Evolutionary conservation across 2,113 vertebrate species (phyloP).

Genomic region (Nymphicus hollandicus): DNA sequence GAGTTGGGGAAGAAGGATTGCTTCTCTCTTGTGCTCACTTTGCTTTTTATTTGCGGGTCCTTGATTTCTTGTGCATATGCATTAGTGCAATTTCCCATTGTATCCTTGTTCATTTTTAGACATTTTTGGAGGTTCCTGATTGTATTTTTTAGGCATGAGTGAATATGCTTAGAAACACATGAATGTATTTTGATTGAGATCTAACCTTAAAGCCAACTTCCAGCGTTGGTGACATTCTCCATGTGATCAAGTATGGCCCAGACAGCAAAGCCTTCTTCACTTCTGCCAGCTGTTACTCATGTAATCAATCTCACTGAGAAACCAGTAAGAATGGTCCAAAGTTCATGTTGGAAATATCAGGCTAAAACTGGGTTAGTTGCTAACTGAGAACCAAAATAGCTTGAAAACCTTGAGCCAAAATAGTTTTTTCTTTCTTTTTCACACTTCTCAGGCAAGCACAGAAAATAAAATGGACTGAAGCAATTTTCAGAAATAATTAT

Average conservation of each 20-base stretch:
- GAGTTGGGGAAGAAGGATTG: accelerated
- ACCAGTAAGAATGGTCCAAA: not conserved
- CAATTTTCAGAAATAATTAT: slow-evolving; percentile 67
- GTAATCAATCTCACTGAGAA: not conserved
- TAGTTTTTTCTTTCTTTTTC: slow-evolving; percentile 55
- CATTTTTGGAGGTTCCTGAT: not conserved
- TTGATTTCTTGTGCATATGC: not conserved
- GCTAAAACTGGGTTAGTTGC: slow-evolving; percentile 43
- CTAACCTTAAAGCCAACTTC: not conserved
- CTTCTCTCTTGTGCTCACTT: not conserved
- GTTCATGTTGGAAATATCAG: slow-evolving; percentile 11
- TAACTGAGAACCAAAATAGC: slow-evolving; percentile 48
- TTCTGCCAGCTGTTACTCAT: not conserved
- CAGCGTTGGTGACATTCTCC: not conserved
- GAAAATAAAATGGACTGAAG: slow-evolving; percentile 64
- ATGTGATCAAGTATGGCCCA: not conserved
- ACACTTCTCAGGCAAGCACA: slow-evolving; percentile 53
- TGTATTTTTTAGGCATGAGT: not conserved
- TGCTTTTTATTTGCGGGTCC: not conserved
- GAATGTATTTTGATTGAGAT: accelerated
- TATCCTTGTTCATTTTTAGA: not conserved
- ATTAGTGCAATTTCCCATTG: not conserved
- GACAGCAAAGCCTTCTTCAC: not conserved
- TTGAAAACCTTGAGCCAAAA: slow-evolving; percentile 59
- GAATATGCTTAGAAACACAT: not conserved